Evolutionary conservation across 2,113 vertebrate species (phyloP), one percentile per base, ranked within the genome.

Genomic region (Sphyrna mokarran): DNA sequence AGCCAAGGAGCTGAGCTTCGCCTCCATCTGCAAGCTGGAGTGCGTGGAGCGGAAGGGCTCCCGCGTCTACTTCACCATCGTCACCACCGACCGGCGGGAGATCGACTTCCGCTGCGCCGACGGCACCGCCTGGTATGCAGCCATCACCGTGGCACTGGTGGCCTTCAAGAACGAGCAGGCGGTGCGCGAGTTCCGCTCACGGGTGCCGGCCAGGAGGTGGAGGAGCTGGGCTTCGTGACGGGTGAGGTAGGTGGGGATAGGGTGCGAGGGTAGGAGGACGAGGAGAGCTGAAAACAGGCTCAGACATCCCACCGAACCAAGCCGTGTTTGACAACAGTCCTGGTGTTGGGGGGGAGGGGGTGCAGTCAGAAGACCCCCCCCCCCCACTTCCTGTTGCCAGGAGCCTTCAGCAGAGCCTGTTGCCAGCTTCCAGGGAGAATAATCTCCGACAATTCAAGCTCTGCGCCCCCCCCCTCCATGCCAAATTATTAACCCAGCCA

Each of bases 41-140:
- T 99, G 99, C 96, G 99, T 99, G 97, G 99, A 99, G 98, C 98
- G 98, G 97, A 99, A 98, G 83, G 98, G 98, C 96, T 98, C 98
- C 96, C 98, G 99, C 97, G 97, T 99, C 97, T 99, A 99, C 97
- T 99, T 99, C 98, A 99, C 99, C 97, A 98, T 99, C 96, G 99
- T 99, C 63, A 99, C 99, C 96, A 99, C 98, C 20, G 98, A 99
- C 97, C 97, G 98, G 96, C 98, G 98, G 97, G 99, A 99, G 97
- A 99, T 99, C 96, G 99, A 99, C 96, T 99, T 99, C 97, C 98
- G 99, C 96, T 99, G 98, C 97, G 96, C 98, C 0, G 98, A 97
- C 80, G 98, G 98, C 97, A 98, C 98, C 98, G 98, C 98, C 97
- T 99, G 99, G 99, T 99, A 98, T 96, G 98, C 99, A 2, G 98